A percentile compares a stretch with the other conserved stretches of the same genome.
These are phyloP conservation scores for Macrosiphum euphorbiae DNA, from an alignment of 2,888 invertebrate genomes.

Conservation along the genomic window DNA sequence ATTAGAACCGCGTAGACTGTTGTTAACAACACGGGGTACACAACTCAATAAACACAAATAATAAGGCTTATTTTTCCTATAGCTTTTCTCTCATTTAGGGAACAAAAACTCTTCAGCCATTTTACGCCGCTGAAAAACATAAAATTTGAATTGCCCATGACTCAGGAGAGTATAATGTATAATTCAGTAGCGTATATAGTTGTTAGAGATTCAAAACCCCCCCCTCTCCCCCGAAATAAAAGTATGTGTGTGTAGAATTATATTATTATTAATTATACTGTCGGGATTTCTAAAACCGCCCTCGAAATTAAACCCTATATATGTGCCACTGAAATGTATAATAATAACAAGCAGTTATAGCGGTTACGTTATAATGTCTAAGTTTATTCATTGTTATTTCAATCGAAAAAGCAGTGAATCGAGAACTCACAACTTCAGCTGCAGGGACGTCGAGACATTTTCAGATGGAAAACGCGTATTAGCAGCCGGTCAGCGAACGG, in stretches of 20 bases:
- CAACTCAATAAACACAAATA: not conserved
- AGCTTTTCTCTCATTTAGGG: not conserved
- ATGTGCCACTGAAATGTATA: too few species aligned
- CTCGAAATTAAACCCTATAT: too few species aligned
- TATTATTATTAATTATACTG: too few species aligned
- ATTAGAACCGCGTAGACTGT: not conserved
- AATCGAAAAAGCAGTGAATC: not conserved
- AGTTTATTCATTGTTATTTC: not conserved
- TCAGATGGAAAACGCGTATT: not conserved
- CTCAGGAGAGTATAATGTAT: not conserved
- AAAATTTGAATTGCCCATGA: not conserved
- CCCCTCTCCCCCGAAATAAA: too few species aligned
- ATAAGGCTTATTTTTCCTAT: not conserved
- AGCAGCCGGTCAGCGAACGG: not conserved
- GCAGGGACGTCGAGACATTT: not conserved
- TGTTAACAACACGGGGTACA: not conserved
- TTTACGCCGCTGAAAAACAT: not conserved
- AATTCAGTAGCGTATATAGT: too few species aligned
- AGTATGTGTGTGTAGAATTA: too few species aligned
- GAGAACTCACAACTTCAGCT: not conserved
- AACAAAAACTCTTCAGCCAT: not conserved
- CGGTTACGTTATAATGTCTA: not conserved
- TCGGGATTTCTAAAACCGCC: too few species aligned
- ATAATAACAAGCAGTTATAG: not conserved
- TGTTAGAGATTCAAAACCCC: too few species aligned